Evolutionary conservation across 2,797 vertebrate species (phyloP).

Genomic region (Prunella strophiata): DNA sequence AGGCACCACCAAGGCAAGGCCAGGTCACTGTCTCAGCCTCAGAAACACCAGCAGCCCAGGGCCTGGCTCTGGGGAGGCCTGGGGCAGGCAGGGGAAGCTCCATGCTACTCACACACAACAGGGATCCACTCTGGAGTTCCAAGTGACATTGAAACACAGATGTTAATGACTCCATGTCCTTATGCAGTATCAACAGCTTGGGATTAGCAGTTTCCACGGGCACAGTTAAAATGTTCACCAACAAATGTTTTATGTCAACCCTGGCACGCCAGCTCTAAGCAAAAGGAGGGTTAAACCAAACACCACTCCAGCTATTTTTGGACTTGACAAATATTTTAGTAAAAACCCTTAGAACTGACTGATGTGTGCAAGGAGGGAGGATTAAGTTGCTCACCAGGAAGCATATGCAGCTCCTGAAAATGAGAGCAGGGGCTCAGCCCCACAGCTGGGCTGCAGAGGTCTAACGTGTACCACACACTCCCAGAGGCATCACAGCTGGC

Average conservation of each 20-base stretch:
- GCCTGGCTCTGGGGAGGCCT: background rate
- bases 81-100: slow-evolving; percentile 71
- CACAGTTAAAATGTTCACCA: background rate
- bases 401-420: slow-evolving; percentile 25
- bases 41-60: slow-evolving; percentile 23
- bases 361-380: background rate
- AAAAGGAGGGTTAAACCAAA: background rate
- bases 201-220: background rate
- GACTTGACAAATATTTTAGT: background rate
- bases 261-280: background rate
- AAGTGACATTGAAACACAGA: slow-evolving; percentile 78
- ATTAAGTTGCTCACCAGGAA: background rate
- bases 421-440: background rate
- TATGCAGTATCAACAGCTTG: background rate
- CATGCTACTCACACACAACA: slow-evolving; percentile 89
- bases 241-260: background rate
- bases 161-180: slow-evolving; percentile 72
- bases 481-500: background rate
- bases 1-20: background rate
- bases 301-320: background rate
- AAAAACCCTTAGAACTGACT: background rate
- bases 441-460: background rate
- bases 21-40: slow-evolving; percentile 22
- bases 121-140: slow-evolving; percentile 84
- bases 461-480: background rate